Evolutionary conservation across 2,888 invertebrate genomes (phyloP).

Genomic region (Pachymerium ferrugineum): DNA sequence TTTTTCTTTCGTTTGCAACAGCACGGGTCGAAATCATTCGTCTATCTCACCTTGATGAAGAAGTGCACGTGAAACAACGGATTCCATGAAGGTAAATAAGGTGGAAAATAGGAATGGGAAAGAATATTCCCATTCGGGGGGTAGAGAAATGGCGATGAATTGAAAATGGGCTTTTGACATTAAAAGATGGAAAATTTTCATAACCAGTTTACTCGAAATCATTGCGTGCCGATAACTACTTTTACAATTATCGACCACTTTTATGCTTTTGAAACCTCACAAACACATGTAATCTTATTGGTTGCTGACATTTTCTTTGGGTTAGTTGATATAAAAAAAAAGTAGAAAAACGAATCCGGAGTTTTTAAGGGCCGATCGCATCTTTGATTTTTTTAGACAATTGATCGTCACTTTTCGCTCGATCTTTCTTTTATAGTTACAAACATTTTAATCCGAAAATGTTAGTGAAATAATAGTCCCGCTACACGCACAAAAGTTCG

Average conservation of each 20-base stretch:
- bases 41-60: not conserved
- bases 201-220: not conserved
- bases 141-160: constrained; percentile 12
- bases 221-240: not conserved
- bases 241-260: not conserved
- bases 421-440: too few species aligned
- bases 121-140: not conserved
- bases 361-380: not conserved
- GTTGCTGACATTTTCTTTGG: not conserved
- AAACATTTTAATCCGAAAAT: too few species aligned
- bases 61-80: constrained; percentile 12
- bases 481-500: not conserved
- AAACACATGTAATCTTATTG: not conserved
- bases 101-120: not conserved
- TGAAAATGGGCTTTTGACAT: constrained; percentile 23
- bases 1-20: constrained; percentile 12
- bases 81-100: constrained; percentile 31
- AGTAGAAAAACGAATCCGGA: not conserved
- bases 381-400: not conserved
- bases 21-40: not conserved
- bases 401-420: too few species aligned
- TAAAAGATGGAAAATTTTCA: constrained; percentile 12
- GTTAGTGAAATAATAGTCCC: too few species aligned
- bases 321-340: not conserved
- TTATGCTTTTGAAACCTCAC: not conserved